Conservation (phyloP, 2,113 vertebrate genomes). For the Melozone crissalis region DNA sequence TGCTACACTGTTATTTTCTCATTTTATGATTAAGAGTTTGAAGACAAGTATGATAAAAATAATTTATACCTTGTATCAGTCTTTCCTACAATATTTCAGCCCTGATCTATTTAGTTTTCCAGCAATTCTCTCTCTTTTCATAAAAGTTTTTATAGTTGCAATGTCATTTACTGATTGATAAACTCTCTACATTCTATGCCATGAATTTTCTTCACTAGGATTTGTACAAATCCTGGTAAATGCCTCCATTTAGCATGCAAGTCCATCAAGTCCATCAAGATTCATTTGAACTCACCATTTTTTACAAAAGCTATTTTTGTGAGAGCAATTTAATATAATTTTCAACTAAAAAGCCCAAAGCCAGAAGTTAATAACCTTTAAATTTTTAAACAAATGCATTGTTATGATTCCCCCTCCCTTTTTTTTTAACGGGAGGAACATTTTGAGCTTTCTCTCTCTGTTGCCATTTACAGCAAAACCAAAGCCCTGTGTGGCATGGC, state of each 20-base stretch:
- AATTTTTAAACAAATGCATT: not conserved
- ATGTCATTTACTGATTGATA: not conserved
- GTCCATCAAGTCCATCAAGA: not conserved
- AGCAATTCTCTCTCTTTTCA: not conserved
- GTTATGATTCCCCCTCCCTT: rapidly evolving
- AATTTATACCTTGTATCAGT: not conserved
- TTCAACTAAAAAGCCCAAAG: not conserved
- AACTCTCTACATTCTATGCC: not conserved
- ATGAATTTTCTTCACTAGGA: not conserved
- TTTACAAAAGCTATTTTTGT: not conserved
- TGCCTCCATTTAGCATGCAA: not conserved
- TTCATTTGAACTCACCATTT: not conserved
- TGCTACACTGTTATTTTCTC: not conserved
- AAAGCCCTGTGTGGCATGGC: not conserved
- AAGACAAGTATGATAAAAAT: not conserved
- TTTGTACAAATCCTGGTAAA: not conserved
- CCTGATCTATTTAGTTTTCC: not conserved
- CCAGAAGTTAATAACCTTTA: not conserved
- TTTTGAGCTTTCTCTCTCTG: not conserved
- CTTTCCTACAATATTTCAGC: not conserved
- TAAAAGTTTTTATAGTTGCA: not conserved
- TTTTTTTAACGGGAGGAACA: not conserved
- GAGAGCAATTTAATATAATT: not conserved
- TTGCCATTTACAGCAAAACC: not conserved
- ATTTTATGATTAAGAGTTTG: not conserved